Percentiles rank a stretch among this genome's conserved stretches.
phyloP scores from a whole-genome alignment of 1,140 invertebrate genomes.

The Megalopta genalis region DNA sequence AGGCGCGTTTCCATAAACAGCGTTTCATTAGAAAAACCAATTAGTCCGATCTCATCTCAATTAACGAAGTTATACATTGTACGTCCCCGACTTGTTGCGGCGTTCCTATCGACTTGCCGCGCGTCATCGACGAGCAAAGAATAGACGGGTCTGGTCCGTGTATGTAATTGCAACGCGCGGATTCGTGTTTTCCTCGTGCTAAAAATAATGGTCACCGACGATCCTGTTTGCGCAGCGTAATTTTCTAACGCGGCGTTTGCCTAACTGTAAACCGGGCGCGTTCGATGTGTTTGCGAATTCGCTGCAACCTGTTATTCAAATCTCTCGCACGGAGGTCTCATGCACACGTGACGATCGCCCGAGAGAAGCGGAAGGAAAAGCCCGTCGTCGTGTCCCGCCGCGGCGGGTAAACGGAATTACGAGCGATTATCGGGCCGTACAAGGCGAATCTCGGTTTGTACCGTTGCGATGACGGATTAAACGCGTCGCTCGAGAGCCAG shows the following conservation, averaged over 20 bases:
- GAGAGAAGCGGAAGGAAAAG: not conserved
- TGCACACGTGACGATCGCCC: not conserved
- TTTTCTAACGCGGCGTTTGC: conserved; percentile 34
- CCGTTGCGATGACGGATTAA: conserved; percentile 24
- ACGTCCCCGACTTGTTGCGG: too few relatives aligned
- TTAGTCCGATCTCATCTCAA: too few relatives aligned
- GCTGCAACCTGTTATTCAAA: conserved; percentile 33
- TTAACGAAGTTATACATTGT: too few relatives aligned
- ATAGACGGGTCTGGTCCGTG: too few relatives aligned
- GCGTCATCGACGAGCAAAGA: too few relatives aligned
- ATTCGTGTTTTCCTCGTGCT: too few relatives aligned
- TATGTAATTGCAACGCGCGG: too few relatives aligned
- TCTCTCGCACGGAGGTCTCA: conserved; percentile 8
- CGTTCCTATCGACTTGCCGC: too few relatives aligned
- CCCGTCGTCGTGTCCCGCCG: too few relatives aligned
- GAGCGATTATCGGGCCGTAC: conserved; percentile 10
- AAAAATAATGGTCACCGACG: too few relatives aligned
- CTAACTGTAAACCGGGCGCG: conserved; percentile 53
- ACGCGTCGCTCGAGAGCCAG: not conserved
- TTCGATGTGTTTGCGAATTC: conserved; percentile 27
- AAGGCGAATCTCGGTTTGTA: conserved; percentile 4
- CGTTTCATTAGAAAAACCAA: too few relatives aligned
- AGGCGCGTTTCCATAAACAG: too few relatives aligned
- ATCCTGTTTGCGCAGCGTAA: conserved; percentile 11
- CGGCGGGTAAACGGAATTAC: not conserved